Base-by-base conservation (phyloP, 92 coral and sea anemone species). In the Paragorgia papillata region DNA sequence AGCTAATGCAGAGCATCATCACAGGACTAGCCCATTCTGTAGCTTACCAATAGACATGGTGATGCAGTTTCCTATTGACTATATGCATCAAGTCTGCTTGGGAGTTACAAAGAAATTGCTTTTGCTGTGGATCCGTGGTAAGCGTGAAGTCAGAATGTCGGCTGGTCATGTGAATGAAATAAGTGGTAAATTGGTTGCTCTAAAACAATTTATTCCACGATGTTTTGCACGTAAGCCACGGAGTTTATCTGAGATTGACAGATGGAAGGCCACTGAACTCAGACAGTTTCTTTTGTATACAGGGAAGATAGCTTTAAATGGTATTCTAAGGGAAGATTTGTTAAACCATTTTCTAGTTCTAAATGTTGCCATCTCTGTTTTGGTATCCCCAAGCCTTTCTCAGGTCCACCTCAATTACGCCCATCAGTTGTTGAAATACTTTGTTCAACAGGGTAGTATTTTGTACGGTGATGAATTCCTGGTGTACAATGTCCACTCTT, bases 401-500 rank as follows among this genome's bases (percentile, higher is more conserved):
- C 19, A 17, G 43, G 44, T 24, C 28, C 80, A 75, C 17, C 44
- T 13, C 2, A 7, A 24, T 0, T 75, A 60, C 58, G 80, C 80
- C 28, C 44, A 59, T 40, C 34, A 75, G 25, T 29, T 75, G 39
- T 32, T 75, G 57, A 61, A 59, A 59, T 75, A 57, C 35, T 75
- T 75, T 60, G 80, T 75, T n/a, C n/a, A n/a, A n/a, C n/a, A n/a
- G n/a, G n/a, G n/a, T n/a, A n/a, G n/a, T n/a, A n/a, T n/a, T n/a
- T 25, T 37, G 43, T 37, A 37, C 12, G 80, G 80, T 3, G 25
- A 43, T 22, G 56, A 75, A 34, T 75, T 75, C 41, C 61, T 30
- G 14, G 62, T 51, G 28, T 74, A 74, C 39, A 74, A 74, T 56
- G 79, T 74, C 12, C 80, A 75, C 65, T 26, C 70, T 17, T 24